Evolutionary conservation across 2,113 vertebrate genomes (phyloP).

Genomic region (Megaceryle maxima): DNA sequence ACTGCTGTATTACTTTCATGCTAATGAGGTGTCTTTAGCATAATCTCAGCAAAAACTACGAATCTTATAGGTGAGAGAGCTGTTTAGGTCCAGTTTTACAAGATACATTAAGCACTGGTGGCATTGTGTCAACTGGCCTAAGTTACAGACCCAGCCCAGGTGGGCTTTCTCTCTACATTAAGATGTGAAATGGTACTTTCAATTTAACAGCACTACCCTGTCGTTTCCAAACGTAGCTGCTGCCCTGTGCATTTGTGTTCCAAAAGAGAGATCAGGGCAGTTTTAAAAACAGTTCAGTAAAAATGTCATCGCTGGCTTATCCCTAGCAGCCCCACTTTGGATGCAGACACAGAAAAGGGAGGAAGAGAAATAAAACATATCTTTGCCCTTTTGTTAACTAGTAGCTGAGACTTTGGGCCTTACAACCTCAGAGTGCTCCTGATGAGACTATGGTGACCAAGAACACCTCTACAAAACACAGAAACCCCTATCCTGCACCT

Average conservation of each 20-base stretch:
- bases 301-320: background rate
- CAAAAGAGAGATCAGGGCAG: background rate
- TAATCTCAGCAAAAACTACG: background rate
- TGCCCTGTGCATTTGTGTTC: background rate
- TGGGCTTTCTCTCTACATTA: background rate
- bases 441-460: background rate
- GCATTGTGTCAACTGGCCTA: background rate
- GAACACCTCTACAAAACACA: background rate
- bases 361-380: background rate
- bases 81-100: background rate
- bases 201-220: background rate
- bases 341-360: background rate
- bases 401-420: background rate
- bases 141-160: background rate
- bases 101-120: background rate
- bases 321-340: accelerated
- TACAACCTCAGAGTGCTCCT: background rate
- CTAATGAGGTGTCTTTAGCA: background rate
- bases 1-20: background rate
- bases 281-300: background rate
- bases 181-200: background rate
- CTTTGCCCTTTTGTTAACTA: background rate
- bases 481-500: background rate
- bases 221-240: background rate
- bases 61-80: background rate